Base-by-base conservation (phyloP, 2,797 vertebrate genomes). In the Adelosebastes latens region DNA sequence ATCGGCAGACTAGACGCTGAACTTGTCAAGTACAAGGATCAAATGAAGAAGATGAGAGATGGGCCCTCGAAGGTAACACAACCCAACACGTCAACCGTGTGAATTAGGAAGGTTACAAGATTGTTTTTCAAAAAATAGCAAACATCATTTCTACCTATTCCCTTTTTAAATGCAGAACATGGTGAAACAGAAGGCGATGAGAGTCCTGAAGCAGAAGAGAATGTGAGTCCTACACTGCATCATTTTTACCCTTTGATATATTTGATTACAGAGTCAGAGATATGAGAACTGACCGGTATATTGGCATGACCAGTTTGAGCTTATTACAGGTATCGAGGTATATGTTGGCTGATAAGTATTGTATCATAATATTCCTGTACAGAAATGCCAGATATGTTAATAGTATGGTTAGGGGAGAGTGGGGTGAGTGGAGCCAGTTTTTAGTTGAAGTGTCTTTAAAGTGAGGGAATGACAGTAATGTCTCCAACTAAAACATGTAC, bases 31-130 rank as follows among this genome's bases (percentile, higher is more conserved):
- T 99, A 99, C 85, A 99, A 99, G 90, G 99, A 99, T 89, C 99
- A 99, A 92, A 97, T 99, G 96, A 99, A 99, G 87, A 99, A 99
- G 94, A 99, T 99, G 99, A 97, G 98, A 93, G 99, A 99, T 39
- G 98, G 99, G 2, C 98, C 98, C 67, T 96, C 97, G 39, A 99
- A 99, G 97, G 99, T 99, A 94, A 89, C 80, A 29, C 81, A 52
- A 46, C 11, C 14, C 32, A 4, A 20, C 61, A 18, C 3, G 1
- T 4, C 32, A 39, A 3, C 4, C 6, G 1, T 1, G n/a, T 6
- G 8, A 39, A 1, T 20, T 0, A 7, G 3, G 2, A 31, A 6
- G 8, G 11, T 5, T 46, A 2, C 6, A 8, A 22, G 7, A 55
- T 20, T 60, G 3, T n/a, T 53, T 32, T 52, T 13, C 12, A 6